These are phyloP conservation scores for Amblyteles armatorius DNA, from an alignment of 2,888 invertebrate species.

Conservation along the genomic window DNA sequence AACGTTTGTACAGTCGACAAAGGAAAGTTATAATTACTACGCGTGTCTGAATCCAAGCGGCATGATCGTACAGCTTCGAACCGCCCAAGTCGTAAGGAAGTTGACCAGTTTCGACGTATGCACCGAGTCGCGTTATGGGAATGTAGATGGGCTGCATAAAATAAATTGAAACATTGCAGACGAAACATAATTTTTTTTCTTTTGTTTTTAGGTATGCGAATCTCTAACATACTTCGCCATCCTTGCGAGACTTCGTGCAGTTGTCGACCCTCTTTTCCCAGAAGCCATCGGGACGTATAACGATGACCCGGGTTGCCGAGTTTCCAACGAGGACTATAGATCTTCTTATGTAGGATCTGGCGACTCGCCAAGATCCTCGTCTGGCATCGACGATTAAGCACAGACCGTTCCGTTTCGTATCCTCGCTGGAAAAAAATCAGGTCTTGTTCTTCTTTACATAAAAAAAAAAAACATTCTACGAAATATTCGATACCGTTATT, in stretches of 20 bases:
- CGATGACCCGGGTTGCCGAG: conserved; percentile 86
- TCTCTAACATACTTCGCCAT: conserved; percentile 86
- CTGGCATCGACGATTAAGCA: conserved; percentile 89
- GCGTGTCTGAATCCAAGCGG: conserved; percentile 91
- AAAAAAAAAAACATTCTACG: neutral
- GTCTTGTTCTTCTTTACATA: neutral
- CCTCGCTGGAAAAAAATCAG: conserved; percentile 82
- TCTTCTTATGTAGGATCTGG: conserved; percentile 87
- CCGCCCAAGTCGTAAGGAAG: conserved; percentile 91
- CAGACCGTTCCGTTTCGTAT: conserved; percentile 86
- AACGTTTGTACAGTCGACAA: conserved; percentile 8
- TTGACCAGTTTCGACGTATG: conserved; percentile 89
- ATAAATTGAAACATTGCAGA: conserved; percentile 46
- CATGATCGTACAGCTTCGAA: conserved; percentile 89
- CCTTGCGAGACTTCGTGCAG: conserved; percentile 87
- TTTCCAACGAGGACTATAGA: conserved; percentile 86
- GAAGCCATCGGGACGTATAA: conserved; percentile 91
- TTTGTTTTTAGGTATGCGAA: conserved; percentile 39
- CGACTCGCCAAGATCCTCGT: conserved; percentile 88
- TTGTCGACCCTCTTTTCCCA: conserved; percentile 92
- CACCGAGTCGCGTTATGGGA: conserved; percentile 89
- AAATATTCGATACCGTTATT: neutral
- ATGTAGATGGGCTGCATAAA: conserved; percentile 89
- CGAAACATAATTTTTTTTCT: neutral
- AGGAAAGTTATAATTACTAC: conserved; percentile 86